A percentile compares a stretch with the other conserved stretches of the same genome.
phyloP scores from a whole-genome alignment of 2,113 vertebrate genomes.

The Mystacornis crossleyi region DNA sequence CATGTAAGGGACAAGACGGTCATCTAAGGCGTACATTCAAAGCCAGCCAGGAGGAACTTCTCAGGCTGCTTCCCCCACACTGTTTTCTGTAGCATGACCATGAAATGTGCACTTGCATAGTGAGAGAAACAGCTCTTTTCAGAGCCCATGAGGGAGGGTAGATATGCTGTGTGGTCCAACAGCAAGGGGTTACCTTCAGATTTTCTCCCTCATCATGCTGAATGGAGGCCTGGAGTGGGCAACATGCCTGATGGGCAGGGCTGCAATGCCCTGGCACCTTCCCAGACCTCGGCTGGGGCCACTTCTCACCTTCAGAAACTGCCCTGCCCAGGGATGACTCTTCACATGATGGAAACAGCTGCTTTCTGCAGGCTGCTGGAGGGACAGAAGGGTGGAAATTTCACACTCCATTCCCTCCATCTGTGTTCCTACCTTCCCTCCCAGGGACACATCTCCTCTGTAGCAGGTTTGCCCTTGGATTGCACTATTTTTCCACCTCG shows the following conservation, averaged over 20 bases:
- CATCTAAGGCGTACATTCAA: neutral
- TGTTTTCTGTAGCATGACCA: neutral
- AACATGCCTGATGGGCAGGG: neutral
- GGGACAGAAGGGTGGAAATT: neutral
- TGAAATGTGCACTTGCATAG: neutral
- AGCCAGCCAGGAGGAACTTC: neutral
- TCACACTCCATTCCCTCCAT: constrained; percentile 5
- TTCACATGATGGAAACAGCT: neutral
- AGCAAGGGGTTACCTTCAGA: neutral
- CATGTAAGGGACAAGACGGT: neutral
- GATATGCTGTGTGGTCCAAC: neutral
- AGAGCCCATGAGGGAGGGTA: neutral
- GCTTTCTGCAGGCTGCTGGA: neutral
- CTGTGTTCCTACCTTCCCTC: constrained; percentile 5
- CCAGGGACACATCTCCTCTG: neutral
- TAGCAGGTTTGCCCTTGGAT: neutral
- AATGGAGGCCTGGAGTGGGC: neutral
- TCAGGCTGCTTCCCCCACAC: neutral
- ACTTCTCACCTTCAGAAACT: neutral
- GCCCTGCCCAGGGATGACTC: neutral
- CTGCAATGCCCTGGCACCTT: neutral
- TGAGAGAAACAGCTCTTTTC: neutral
- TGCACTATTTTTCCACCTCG: neutral
- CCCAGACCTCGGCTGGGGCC: neutral
- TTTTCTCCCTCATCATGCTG: neutral